phyloP scores from a whole-genome alignment of 2,888 invertebrate species.

The Ophion ellenae region DNA sequence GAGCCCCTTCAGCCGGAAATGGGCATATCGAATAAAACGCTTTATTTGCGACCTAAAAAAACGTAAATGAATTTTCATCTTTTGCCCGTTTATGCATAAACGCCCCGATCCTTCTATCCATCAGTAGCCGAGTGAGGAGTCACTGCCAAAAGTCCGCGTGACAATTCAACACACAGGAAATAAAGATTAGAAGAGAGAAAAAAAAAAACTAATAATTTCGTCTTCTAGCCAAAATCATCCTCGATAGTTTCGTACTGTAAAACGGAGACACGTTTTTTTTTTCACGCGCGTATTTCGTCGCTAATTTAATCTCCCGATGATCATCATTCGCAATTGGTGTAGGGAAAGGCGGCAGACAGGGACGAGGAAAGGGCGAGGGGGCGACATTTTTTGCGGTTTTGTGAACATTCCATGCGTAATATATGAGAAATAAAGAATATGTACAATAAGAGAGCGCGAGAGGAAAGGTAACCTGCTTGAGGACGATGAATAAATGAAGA shows the following conservation, averaged over 20 bases:
- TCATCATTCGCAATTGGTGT: slow-evolving; percentile 37
- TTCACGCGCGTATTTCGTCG: slow-evolving; percentile 21
- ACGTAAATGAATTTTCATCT: not conserved
- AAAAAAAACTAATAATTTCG: not conserved
- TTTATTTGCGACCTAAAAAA: not conserved
- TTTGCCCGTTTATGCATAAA: slow-evolving; percentile 19
- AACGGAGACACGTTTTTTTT: slow-evolving; percentile 18
- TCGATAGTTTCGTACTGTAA: slow-evolving; percentile 31
- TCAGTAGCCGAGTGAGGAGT: slow-evolving; percentile 77
- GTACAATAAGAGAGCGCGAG: slow-evolving; percentile 70
- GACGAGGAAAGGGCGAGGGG: not conserved
- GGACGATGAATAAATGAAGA: slow-evolving; percentile 73
- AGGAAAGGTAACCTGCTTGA: slow-evolving; percentile 76
- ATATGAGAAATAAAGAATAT: slow-evolving; percentile 35
- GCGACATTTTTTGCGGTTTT: slow-evolving; percentile 33
- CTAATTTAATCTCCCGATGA: slow-evolving; percentile 3
- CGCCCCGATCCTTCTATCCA: slow-evolving; percentile 75
- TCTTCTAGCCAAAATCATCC: slow-evolving; percentile 15
- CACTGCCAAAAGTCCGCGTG: slow-evolving; percentile 82
- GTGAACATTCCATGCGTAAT: slow-evolving; percentile 78
- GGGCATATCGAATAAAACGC: not conserved
- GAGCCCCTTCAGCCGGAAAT: slow-evolving; percentile 1
- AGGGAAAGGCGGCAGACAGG: not conserved
- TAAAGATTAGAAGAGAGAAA: not conserved
- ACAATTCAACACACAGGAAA: slow-evolving; percentile 33